Base-by-base conservation (phyloP, 35 echinoderm and acorn worm genomes). In the Diadema setosum region DNA sequence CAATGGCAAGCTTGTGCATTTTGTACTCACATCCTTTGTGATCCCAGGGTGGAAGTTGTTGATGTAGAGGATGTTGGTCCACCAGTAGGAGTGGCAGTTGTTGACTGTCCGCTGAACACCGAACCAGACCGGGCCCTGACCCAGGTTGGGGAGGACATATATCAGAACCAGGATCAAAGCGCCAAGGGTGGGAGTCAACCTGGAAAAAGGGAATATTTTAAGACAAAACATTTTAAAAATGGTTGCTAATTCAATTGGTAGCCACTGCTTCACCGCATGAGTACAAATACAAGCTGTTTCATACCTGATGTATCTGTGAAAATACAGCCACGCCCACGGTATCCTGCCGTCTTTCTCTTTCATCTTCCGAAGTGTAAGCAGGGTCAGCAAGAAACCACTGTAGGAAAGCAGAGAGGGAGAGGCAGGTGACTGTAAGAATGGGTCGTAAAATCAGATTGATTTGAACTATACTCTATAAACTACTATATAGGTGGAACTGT, bases 261-360 rank as follows among this genome's bases (percentile, higher is more conserved):
- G 21, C 41, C 5, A 1, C 25, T 20, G 39, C 83, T 1, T 26
- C 31, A 45, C 29, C 26, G 33, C 25, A 21, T 24, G 83, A 5
- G 20, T 2, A 1, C 17, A 60, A 23, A 33, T 4, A 36, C 20
- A n/a, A 9, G 15, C 5, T 4, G 17, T 9, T 85, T 34, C 11
- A 23, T 78, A 96, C 94, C 94, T 96, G 90, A 88, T 92, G 74
- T 93, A 97, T 31, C 94, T 61, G 73, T 97, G 94, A 33, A 97
- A 82, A 82, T 93, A 93, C 24, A 89, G 93, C 90, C 86, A 89
- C 3, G 55, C 21, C 94, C 94, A 97, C 5, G 85, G 81, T 34
- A 93, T 74, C 43, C 52, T 73, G n/a, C 90, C 91, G 3, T 81
- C 81, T 11, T 48, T 84, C 46, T 86, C 88, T 58, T 89, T 60